A percentile compares a stretch with the other conserved stretches of the same genome.
Conservation (phyloP, 2,113 vertebrate species). For the Eclectus roratus region DNA sequence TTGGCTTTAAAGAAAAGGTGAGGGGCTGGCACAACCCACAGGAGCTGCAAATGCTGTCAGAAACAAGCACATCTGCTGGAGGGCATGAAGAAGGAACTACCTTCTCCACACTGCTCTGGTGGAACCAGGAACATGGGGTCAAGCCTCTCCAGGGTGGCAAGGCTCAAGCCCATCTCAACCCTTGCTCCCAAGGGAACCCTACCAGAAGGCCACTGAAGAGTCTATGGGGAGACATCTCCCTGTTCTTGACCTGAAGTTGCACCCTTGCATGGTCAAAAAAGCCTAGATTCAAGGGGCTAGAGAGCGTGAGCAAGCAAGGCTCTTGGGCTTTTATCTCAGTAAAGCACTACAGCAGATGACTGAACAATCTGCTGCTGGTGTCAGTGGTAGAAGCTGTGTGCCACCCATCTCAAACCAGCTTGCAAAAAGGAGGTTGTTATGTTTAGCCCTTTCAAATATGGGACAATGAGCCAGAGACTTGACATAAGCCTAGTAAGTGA, state of each 20-base stretch:
- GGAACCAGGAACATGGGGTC: neutral
- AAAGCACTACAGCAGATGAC: neutral
- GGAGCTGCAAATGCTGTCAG: neutral
- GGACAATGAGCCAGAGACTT: neutral
- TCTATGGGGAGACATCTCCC: neutral
- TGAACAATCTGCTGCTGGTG: neutral
- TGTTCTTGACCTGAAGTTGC: neutral
- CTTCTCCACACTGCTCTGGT: neutral
- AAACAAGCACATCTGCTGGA: neutral
- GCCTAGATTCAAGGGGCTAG: neutral
- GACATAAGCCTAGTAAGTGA: neutral
- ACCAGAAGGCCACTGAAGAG: neutral
- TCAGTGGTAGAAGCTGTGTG: neutral
- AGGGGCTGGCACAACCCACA: neutral
- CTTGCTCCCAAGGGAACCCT: neutral
- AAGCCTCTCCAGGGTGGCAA: neutral
- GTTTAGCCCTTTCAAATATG: neutral
- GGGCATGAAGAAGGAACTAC: neutral
- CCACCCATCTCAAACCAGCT: neutral
- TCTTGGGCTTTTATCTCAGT: neutral
- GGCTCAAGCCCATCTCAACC: neutral
- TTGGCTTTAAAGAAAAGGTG: neutral
- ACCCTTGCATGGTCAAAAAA: neutral
- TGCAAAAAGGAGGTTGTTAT: neutral
- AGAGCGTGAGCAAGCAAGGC: neutral